Base-by-base conservation (phyloP, 2,888 invertebrate genomes). In the Pseudococcus jackbeardsleyi region DNA sequence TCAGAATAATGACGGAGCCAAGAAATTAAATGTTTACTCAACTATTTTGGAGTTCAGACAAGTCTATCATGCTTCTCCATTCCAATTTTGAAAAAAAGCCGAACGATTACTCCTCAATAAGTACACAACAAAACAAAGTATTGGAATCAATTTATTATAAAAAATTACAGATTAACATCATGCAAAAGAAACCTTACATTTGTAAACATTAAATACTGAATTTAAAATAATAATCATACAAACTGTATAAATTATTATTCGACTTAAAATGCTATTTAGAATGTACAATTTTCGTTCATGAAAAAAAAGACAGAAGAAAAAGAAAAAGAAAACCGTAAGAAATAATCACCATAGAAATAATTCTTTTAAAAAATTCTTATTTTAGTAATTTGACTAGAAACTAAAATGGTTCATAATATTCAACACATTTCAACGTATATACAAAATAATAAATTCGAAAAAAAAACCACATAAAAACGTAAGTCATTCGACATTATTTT, bases 351-450 rank as follows among this genome's bases (percentile, higher is more conserved):
- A 46, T 46, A 68, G 64, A 68, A 72, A 86, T 72, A 48, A 19
- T 42, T 26, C 4, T 72, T 19, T 22, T 48, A 86, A 86, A 72
- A 46, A 86, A 42, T 68, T n/a, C 68, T 86, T 68, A 72, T 48
- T 64, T 46, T 46, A 46, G 19, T 86, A 68, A 48, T 48, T 72
- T 86, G 86, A 86, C 86, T 86, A 86, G 86, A 86, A 68, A 86
- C 86, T 86, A 86, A 72, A 72, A 86, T 86, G 86, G 86, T 86
- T 86, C 72, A 48, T 48, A 86, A 86, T 72, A 46, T 68, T 86
- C 64, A 19, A 68, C 33, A 68, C 68, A 46, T 48, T 42, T 48
- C 68, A 82, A 82, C 42, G 9, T 9, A 82, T 46, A 82, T 82
- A 82, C 79, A 82, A 46, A 19, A 82, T 9, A 17, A 64, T 64